A percentile compares a stretch with the other conserved stretches of the same genome.
Conservation (phyloP, 2,113 vertebrate genomes). For the Cairina moschata region DNA sequence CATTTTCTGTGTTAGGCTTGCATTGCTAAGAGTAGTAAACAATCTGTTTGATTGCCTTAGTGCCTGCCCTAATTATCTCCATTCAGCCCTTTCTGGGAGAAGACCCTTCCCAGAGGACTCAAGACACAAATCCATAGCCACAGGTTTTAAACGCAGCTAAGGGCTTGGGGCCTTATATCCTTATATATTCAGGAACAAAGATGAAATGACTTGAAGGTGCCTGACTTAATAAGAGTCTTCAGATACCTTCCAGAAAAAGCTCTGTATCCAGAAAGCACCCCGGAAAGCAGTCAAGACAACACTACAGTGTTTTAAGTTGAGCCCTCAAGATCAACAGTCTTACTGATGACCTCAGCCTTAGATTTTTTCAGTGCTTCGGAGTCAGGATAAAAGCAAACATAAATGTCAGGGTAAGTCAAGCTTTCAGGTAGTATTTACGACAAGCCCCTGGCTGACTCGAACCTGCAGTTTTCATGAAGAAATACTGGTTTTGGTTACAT, state of each 20-base stretch:
- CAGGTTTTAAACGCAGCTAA: neutral
- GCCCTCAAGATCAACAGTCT: neutral
- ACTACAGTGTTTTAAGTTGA: neutral
- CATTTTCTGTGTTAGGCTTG: constrained; percentile 13
- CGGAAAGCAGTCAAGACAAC: neutral
- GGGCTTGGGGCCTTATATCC: neutral
- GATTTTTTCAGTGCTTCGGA: constrained; percentile 4
- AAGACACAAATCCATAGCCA: neutral
- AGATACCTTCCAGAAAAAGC: neutral
- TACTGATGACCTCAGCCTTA: neutral
- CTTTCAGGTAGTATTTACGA: constrained; percentile 9
- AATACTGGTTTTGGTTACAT: neutral
- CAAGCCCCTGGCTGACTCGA: neutral
- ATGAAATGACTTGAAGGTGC: neutral
- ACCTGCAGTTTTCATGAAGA: neutral
- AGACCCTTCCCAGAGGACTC: neutral
- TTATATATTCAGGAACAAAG: neutral
- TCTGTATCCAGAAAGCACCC: neutral
- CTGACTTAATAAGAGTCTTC: neutral
- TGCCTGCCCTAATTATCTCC: neutral
- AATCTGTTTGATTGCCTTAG: neutral
- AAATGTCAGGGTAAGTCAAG: constrained; percentile 8
- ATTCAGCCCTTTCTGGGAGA: neutral
- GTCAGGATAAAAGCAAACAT: neutral
- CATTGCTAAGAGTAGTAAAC: neutral